Base-by-base conservation (phyloP, 2,888 invertebrate species). In the Lepeophtheirus nordmannii region DNA sequence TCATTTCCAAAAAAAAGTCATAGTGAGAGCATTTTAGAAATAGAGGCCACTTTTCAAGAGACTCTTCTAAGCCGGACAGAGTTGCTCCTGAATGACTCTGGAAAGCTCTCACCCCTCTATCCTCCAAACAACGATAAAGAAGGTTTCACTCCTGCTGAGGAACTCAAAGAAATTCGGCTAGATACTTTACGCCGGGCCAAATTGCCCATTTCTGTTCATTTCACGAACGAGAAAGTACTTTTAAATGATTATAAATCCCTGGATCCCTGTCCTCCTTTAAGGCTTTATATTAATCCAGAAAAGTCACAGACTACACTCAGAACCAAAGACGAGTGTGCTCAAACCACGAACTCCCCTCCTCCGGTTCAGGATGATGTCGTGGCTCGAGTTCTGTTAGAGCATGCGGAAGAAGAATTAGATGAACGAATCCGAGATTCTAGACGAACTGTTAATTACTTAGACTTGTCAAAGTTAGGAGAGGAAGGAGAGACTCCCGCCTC, bases 401-500 rank as follows among this genome's bases (percentile, higher is more conserved):
- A 66, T 56, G 46, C 60, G 1, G 20, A 22, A 10, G 60, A 66
- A n/a, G 22, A 22, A 30, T 30, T 30, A 30, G 30, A 30, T 30
- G 30, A 37, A n/a, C 1, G 1, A 37, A n/a, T 17, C 5, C n/a
- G 53, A 1, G 53, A 46, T 17, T 22, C 59, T 12, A 12, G 41
- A 20, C 22, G 57, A 53, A 17, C 57, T 57, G 66, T 66, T 17
- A 66, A 66, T 41, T 66, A 66, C 41, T n/a, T 66, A 12, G 66
- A 66, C 39, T 37, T 66, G 8, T 60, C 66, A 14, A 38, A 58
- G 17, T 22, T 66, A 17, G 66, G 66, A 22, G 59, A 66, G 14
- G 66, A 66, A 41, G 66, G 66, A 10, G 66, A 66, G 41, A 66
- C 66, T 41, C 66, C 66, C 11, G 59, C 37, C 23, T 66, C 66